phyloP scores from a whole-genome alignment of 2,888 invertebrate genomes.

The Busseola fusca region DNA sequence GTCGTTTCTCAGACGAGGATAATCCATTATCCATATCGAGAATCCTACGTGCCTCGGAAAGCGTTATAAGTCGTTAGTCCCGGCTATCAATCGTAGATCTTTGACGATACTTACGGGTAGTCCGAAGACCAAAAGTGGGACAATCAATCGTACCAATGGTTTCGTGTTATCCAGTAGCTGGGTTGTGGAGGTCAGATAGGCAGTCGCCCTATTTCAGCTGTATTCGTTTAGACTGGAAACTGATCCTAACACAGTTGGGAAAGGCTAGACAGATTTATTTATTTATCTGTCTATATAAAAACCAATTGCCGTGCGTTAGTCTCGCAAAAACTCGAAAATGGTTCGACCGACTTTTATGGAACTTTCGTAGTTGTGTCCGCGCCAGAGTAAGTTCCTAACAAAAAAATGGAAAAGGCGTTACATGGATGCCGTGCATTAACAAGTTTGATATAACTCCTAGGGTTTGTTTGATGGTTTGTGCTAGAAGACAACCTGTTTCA shows the following conservation, averaged over 20 bases:
- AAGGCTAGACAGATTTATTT: neutral
- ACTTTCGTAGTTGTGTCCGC: neutral
- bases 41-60: neutral
- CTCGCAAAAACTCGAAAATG: neutral
- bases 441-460: neutral
- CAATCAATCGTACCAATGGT: neutral
- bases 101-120: neutral
- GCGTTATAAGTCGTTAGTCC: neutral
- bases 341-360: neutral
- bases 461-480: neutral
- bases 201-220: neutral
- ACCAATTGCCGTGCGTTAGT: neutral
- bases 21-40: neutral
- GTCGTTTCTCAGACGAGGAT: neutral
- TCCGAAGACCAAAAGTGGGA: neutral
- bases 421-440: neutral
- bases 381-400: neutral
- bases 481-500: neutral
- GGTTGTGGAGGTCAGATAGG: neutral
- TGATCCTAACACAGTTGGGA: neutral
- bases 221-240: neutral
- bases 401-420: neutral
- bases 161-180: neutral
- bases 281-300: neutral
- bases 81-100: neutral